Conservation (phyloP, 2,888 invertebrate genomes). For the Pachymerium ferrugineum region DNA sequence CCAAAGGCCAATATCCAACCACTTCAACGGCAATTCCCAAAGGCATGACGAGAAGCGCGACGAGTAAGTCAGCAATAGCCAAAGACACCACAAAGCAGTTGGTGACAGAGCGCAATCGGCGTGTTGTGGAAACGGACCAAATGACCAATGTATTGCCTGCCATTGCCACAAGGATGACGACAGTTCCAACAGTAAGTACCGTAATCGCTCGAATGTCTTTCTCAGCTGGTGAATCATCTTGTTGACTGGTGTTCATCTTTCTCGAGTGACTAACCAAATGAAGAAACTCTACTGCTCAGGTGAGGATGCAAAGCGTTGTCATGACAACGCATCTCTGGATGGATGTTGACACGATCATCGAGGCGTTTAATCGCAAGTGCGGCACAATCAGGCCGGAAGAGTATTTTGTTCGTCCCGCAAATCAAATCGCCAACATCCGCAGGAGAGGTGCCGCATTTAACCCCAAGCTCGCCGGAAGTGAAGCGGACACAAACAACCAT, state of each 20-base stretch:
- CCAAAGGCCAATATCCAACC: constrained; percentile 38
- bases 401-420: too few species aligned
- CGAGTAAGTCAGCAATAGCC: constrained; percentile 39
- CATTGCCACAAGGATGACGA: constrained; percentile 56
- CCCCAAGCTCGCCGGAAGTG: too few species aligned
- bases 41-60: constrained; percentile 39
- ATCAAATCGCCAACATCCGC: too few species aligned
- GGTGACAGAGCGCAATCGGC: constrained; percentile 39
- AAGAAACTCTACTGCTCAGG: not conserved
- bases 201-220: not conserved
- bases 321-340: not conserved
- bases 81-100: constrained; percentile 40
- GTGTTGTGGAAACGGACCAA: constrained; percentile 70
- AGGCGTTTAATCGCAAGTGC: not conserved
- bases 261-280: too few species aligned
- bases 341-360: not conserved
- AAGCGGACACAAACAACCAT: too few species aligned
- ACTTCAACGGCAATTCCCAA: constrained; percentile 38
- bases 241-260: not conserved
- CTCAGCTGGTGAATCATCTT: not conserved
- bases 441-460: too few species aligned
- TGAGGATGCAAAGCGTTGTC: not conserved
- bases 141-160: constrained; percentile 90
- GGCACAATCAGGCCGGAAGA: not conserved
- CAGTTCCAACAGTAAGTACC: not conserved